These are phyloP conservation scores for Acestrorhynchus altus DNA, from an alignment of 2,797 vertebrate species.

Conservation along the genomic window DNA sequence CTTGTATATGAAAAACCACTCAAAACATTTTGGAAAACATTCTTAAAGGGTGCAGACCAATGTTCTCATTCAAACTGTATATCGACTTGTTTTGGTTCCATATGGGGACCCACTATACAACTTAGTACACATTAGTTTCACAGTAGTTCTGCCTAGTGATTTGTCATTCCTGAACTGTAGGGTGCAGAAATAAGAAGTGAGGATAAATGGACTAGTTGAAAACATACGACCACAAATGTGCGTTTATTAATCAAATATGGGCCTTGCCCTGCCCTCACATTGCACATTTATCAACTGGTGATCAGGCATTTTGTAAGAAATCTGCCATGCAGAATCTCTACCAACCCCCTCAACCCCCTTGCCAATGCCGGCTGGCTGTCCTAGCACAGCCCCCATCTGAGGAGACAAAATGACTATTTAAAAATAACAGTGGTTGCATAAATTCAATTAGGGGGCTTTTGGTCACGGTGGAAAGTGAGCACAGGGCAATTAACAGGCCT, in stretches of 20 bases:
- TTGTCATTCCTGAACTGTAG: background rate
- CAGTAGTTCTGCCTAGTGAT: background rate
- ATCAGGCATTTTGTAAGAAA: constrained; percentile 28
- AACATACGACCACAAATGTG: background rate
- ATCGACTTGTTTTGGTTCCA: no score
- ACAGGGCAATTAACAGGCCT: constrained; percentile 87
- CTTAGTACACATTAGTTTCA: background rate
- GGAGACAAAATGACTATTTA: constrained; percentile 97
- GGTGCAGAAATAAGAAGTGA: no score
- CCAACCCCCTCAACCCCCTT: constrained; percentile 46
- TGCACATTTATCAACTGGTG: constrained; percentile 28
- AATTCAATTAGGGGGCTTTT: constrained; percentile 99
- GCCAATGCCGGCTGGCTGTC: constrained; percentile 71
- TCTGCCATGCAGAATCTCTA: background rate
- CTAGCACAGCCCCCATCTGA: constrained; percentile 77
- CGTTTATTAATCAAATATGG: constrained; percentile 6
- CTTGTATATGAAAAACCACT: no score
- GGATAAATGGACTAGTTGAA: background rate
- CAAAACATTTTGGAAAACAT: no score
- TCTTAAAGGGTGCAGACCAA: no score
- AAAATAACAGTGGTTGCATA: constrained; percentile 99
- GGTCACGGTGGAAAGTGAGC: constrained; percentile 88
- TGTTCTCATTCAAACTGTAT: no score
- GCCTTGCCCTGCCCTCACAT: background rate
- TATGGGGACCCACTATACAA: no score